Evolutionary conservation across 2,113 vertebrate species (phyloP), one percentile per base, ranked within the genome.

Genomic region (Oreochromis aureus): DNA sequence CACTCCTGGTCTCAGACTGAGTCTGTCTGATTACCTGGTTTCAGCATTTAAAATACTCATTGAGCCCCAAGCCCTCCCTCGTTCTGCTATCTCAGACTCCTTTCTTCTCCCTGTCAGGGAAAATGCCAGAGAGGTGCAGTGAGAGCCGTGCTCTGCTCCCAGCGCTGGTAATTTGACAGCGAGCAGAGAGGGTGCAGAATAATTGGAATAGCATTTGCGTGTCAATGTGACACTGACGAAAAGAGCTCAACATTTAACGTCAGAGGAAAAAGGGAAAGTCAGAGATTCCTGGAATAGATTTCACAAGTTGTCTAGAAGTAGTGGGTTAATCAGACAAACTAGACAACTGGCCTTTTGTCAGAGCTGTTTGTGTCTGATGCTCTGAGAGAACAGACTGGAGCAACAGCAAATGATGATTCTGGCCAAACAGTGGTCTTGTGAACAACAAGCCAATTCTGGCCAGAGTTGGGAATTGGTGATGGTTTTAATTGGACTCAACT

Each of bases 131-230:
- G 85, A 94, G 91, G 86, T 92, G 92, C 91, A 79, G 89, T 15
- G 82, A 91, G 86, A 93, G 54, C 87, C 86, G 39, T 86, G 92
- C 93, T 92, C 83, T 12, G 78, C 85, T 93, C 84, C 90, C 81
- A 86, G 87, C 30, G 22, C 89, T 73, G 85, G 86, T 93, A 93
- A 95, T 95, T 94, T 96, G 95, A 95, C 94, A 95, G 95, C 61
- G 41, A 93, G 92, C 88, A 87, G 87, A 87, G 91, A 90, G 86
- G 89, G 90, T 88, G 86, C 86, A 85, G 92, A 91, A 94, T 96
- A 96, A 96, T 95, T 95, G 92, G 94, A 93, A 89, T 95, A 95
- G 94, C 94, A 94, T 95, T 95, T 95, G 93, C 78, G 86, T 90
- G 91, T 91, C 91, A 91, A 88, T 93, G 90, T 93, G 93, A 93